phyloP scores from a whole-genome alignment of 2,888 invertebrate genomes.

The Leucozona laternaria region DNA sequence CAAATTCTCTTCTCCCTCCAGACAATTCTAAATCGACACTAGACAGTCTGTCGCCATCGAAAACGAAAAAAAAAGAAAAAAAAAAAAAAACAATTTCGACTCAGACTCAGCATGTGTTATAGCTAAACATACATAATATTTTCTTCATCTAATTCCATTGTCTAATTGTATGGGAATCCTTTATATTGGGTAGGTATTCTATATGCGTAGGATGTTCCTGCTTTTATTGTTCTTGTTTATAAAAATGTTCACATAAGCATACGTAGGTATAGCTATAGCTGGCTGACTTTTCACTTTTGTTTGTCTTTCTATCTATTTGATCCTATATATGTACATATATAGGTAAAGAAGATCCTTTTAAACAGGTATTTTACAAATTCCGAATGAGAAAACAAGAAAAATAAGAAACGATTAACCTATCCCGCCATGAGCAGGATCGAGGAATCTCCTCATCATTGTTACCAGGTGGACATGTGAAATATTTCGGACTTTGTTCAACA shows the following conservation, averaged over 20 bases:
- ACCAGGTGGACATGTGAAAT: constrained; percentile 67
- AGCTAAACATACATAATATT: constrained; percentile 50
- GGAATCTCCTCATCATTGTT: constrained; percentile 31
- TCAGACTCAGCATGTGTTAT: constrained; percentile 36
- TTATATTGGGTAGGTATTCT: not conserved
- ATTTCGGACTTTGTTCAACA: constrained; percentile 37
- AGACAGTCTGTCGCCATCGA: constrained; percentile 34
- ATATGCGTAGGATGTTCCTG: constrained; percentile 46
- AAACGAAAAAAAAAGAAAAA: not conserved
- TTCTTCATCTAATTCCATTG: constrained; percentile 56
- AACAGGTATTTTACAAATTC: constrained; percentile 54
- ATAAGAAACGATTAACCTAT: constrained; percentile 17
- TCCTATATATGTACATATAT: not conserved
- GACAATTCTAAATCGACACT: not conserved
- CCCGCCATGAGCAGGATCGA: constrained; percentile 47
- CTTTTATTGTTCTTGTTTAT: constrained; percentile 39
- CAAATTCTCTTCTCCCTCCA: not conserved
- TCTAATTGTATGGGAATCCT: constrained; percentile 56
- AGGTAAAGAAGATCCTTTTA: constrained; percentile 42
- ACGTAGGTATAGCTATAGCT: not conserved
- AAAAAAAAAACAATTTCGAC: not conserved
- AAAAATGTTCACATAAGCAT: constrained; percentile 6
- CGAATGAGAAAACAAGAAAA: not conserved
- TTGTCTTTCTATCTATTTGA: constrained; percentile 17
- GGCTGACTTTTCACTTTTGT: constrained; percentile 26